These are phyloP conservation scores for Gadus macrocephalus DNA, from an alignment of 2,113 vertebrate species.

Conservation along the genomic window DNA sequence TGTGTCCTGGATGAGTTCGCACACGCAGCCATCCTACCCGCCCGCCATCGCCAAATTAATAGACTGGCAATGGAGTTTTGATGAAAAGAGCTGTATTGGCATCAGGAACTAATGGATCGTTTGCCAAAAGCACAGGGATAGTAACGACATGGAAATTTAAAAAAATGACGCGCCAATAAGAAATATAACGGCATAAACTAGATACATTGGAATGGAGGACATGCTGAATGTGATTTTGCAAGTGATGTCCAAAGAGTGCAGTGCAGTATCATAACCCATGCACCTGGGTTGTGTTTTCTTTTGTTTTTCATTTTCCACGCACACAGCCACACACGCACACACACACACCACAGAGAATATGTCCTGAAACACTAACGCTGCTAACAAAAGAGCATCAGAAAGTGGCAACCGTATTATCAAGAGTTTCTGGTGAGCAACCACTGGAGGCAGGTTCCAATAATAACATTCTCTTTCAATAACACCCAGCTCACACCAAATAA, in stretches of 20 bases:
- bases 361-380: not conserved
- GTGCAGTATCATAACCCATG: too few species aligned
- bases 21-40: constrained; percentile 2
- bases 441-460: constrained; percentile 41
- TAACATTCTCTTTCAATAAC: constrained; percentile 32
- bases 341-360: constrained; percentile 1
- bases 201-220: too few species aligned
- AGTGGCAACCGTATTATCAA: not conserved
- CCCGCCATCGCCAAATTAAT: not conserved
- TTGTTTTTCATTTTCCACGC: not conserved
- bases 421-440: not conserved
- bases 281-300: too few species aligned
- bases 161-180: too few species aligned
- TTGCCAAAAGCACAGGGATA: too few species aligned
- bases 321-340: not conserved
- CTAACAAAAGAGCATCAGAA: not conserved
- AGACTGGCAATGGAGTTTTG: too few species aligned
- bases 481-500: constrained; percentile 6
- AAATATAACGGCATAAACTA: too few species aligned
- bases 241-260: too few species aligned
- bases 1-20: constrained; percentile 45
- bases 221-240: too few species aligned
- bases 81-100: too few species aligned
- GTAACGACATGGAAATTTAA: too few species aligned
- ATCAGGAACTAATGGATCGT: too few species aligned